A percentile compares a stretch with the other conserved stretches of the same genome.
These are phyloP conservation scores for Microtus montanus DNA, from an alignment of 2,113 vertebrate genomes.

Conservation along the genomic window DNA sequence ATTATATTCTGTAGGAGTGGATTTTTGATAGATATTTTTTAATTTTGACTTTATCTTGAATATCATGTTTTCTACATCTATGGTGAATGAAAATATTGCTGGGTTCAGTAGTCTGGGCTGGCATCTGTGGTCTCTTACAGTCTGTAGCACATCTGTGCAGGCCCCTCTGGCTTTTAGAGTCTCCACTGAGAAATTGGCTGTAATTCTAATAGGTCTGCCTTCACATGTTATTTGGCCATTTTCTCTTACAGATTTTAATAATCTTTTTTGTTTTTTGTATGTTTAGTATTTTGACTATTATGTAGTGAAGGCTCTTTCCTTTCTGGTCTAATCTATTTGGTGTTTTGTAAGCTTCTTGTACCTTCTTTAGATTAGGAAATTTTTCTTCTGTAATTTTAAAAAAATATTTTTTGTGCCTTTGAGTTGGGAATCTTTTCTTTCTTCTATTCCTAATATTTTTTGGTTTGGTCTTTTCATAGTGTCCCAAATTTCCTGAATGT, in stretches of 20 bases:
- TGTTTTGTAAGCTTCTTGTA: neutral
- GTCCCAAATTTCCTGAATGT: neutral
- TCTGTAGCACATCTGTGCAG: neutral
- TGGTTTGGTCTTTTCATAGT: neutral
- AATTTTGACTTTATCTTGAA: neutral
- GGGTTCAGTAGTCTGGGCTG: neutral
- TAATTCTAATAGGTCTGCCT: neutral
- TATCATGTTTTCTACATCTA: neutral
- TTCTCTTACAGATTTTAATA: neutral
- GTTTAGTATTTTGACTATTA: neutral
- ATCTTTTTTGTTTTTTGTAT: neutral
- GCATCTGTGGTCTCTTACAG: neutral
- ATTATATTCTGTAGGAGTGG: neutral
- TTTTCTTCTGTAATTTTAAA: neutral
- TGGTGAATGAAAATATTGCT: neutral
- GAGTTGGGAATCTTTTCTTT: neutral
- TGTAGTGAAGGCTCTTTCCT: neutral
- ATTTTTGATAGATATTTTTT: neutral
- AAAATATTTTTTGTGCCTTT: neutral
- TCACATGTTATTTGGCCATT: neutral
- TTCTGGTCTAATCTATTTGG: neutral
- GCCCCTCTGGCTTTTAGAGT: neutral
- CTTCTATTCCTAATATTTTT: neutral
- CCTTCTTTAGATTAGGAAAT: neutral
- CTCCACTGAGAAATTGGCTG: neutral